These are phyloP conservation scores for Ecdyonurus torrentis DNA, from an alignment of 2,888 invertebrate species.

Conservation along the genomic window DNA sequence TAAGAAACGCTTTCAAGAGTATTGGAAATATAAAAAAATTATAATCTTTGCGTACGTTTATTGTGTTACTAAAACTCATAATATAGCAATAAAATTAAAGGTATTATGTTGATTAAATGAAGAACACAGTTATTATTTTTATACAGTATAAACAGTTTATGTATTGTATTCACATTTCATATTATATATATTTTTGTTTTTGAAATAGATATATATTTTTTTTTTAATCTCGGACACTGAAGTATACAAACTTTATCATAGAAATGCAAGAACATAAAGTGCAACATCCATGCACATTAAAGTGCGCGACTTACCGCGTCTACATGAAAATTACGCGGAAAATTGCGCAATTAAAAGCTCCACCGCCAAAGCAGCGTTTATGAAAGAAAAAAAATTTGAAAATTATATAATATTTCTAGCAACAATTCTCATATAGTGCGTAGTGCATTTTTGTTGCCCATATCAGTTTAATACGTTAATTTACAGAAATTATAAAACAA, in stretches of 20 bases:
- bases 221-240: background rate
- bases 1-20: too few relatives aligned
- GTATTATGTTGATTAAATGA: background rate
- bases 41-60: too few relatives aligned
- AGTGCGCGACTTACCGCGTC: too few relatives aligned
- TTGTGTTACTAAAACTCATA: too few relatives aligned
- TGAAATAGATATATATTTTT: background rate
- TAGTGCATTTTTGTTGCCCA: background rate
- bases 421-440: background rate
- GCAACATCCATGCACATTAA: conserved; percentile 1
- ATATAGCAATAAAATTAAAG: background rate
- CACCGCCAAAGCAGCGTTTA: too few relatives aligned
- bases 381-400: too few relatives aligned
- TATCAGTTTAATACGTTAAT: too few relatives aligned
- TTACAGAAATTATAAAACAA: too few relatives aligned
- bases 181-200: background rate
- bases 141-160: conserved; percentile 3
- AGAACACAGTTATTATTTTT: background rate
- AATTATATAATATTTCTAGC: too few relatives aligned
- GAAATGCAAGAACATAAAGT: background rate
- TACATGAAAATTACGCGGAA: too few relatives aligned
- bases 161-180: background rate
- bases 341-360: background rate
- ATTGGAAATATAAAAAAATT: too few relatives aligned
- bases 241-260: background rate